These are phyloP conservation scores for Choristoneura fumiferana DNA, from an alignment of 1,140 invertebrate genomes.

Conservation along the genomic window DNA sequence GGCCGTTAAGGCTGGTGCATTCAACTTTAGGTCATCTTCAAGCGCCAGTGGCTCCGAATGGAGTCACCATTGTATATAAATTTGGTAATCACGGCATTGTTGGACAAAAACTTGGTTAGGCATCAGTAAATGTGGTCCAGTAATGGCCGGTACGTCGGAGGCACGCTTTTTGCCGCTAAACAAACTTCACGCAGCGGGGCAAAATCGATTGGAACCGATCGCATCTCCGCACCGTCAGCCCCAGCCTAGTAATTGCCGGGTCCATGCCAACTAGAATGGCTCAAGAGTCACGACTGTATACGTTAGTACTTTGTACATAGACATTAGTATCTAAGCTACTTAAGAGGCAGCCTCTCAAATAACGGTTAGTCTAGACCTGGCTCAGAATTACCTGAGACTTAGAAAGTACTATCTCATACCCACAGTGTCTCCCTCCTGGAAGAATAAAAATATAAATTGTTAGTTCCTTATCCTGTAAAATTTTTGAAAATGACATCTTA, in stretches of 20 bases:
- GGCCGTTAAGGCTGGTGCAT: neutral
- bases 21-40: slow-evolving; percentile 3
- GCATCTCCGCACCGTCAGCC: slow-evolving; percentile 52
- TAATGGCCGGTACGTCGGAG: slow-evolving; percentile 46
- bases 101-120: slow-evolving; percentile 27
- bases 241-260: slow-evolving; percentile 36
- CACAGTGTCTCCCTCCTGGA: too few species aligned
- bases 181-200: slow-evolving; percentile 68
- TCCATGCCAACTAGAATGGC: neutral
- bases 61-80: slow-evolving; percentile 8
- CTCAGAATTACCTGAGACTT: too few species aligned
- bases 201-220: slow-evolving; percentile 67
- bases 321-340: too few species aligned
- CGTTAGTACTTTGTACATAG: too few species aligned
- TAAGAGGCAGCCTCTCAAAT: too few species aligned
- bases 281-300: too few species aligned
- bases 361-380: too few species aligned
- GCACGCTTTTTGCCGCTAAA: slow-evolving; percentile 57
- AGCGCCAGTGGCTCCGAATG: neutral
- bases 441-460: too few species aligned
- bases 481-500: too few species aligned
- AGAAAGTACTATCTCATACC: too few species aligned
- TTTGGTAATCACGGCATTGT: neutral
- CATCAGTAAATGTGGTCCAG: slow-evolving; percentile 49
- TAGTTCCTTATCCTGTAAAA: too few species aligned